Evolutionary conservation across 92 coral and sea anemone species (phyloP).

Genomic region (Heliopora coerulea): DNA sequence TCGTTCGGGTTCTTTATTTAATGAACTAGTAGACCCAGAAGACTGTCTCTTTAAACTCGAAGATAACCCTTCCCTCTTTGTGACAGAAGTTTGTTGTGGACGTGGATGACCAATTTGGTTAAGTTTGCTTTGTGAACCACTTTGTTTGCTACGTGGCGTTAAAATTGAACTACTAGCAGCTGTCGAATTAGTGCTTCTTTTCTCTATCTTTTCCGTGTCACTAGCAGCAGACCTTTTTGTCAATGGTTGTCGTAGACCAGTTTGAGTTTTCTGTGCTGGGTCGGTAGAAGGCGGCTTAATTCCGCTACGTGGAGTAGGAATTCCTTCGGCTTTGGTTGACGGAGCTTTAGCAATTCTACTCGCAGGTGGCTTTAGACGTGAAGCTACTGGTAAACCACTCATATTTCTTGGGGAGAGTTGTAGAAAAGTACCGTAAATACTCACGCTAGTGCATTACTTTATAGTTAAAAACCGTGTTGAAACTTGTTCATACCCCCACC

Average conservation of each 20-base stretch:
- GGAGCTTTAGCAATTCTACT: neutral
- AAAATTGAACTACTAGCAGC: neutral
- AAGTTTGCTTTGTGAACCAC: conserved; percentile 28
- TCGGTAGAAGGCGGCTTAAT: conserved; percentile 31
- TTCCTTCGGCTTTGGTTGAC: conserved; percentile 18
- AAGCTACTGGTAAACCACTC: conserved; percentile 35
- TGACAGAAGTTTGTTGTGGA: neutral
- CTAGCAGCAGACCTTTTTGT: conserved; percentile 11
- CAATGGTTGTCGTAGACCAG: conserved; percentile 28
- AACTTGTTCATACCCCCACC: no score
- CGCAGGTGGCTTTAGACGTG: conserved; percentile 15
- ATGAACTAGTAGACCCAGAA: conserved; percentile 9
- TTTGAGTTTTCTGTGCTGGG: conserved; percentile 27
- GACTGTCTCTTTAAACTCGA: conserved; percentile 13
- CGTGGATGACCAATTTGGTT: neutral
- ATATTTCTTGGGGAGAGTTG: no score
- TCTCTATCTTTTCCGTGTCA: conserved; percentile 21
- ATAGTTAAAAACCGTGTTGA: no score
- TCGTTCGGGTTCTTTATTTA: conserved; percentile 11
- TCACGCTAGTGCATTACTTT: neutral
- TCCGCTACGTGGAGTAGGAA: conserved; percentile 21
- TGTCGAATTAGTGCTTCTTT: conserved; percentile 1
- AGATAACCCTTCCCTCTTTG: neutral
- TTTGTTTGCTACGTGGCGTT: conserved; percentile 28
- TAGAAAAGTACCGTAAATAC: no score